Conservation (phyloP, 2,113 vertebrate species). For the Trichechus manatus region DNA sequence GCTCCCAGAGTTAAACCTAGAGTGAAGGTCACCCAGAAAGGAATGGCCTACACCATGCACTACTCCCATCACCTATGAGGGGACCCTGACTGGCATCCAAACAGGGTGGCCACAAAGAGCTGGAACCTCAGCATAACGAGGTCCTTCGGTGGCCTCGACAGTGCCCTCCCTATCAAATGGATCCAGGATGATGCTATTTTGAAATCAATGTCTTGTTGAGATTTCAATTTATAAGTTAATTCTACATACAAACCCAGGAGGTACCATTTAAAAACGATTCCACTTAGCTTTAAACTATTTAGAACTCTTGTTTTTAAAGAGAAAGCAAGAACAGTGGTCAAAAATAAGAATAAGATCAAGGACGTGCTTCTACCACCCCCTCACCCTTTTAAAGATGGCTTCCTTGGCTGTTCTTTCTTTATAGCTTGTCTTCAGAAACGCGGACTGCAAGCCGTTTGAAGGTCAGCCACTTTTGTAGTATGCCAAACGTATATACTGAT, state of each 20-base stretch:
- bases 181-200: not conserved
- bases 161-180: not conserved
- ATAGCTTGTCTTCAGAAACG: not conserved
- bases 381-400: not conserved
- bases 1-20: not conserved
- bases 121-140: not conserved
- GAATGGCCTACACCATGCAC: not conserved
- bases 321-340: constrained; percentile 24
- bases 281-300: not conserved
- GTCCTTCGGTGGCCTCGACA: not conserved
- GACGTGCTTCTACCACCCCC: not conserved
- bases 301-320: constrained; percentile 26
- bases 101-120: not conserved
- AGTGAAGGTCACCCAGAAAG: not conserved
- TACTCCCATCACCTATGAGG: fast-evolving
- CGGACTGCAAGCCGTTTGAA: not conserved
- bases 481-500: constrained; percentile 2
- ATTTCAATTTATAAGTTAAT: not conserved
- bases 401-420: not conserved
- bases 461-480: not conserved
- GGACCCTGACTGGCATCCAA: not conserved
- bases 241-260: not conserved
- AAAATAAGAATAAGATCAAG: not conserved
- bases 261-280: not conserved
- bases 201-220: not conserved